Evolutionary conservation across 53 echinoderm and acorn worm species (phyloP), one percentile per base, ranked within the genome.

Genomic region (Luidia sarsii): DNA sequence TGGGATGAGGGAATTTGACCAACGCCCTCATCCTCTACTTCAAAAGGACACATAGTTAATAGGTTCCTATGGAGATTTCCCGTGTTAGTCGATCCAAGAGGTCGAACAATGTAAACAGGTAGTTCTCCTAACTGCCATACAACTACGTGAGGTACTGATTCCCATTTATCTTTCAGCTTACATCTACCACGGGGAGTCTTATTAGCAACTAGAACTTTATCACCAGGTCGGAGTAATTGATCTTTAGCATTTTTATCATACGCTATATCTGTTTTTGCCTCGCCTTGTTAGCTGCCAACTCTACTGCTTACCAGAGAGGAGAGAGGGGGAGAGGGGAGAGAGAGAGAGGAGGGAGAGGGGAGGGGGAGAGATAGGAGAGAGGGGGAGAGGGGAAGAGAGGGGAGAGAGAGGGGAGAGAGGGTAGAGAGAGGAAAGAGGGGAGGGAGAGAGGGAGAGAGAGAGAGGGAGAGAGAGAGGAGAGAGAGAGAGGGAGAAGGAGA

Each of bases 161-260:
- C 80, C 80, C 80, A 80, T 8, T 41, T 38, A 29, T 80, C 65
- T 13, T 21, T 49, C 21, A 80, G 48, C 38, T 80, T 80, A 20
- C 65, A 32, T 7, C 32, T 31, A 3, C 80, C 80, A 23, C 48
- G 24, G 7, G 36, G 22, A 2, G 21, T 33, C 7, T 49, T 64
- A 13, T 57, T 64, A 3, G 48, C 49, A 8, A 80, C 80, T 1
- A 80, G 51, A 1, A 80, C 80, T 33, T 33, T 2, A 22, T 64
- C 80, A 28, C 80, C 80, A n/a, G 65, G 64, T 8, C 32, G 23
- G 18, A 80, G 33, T 9, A 22, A 1, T 2, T 7, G 4, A 7
- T 80, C 80, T 3, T 31, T 30, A 6, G 35, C 46, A 24, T 35
- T 71, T 34, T 41, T 36, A 54, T 83, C 63, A 54, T 74, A 57